Conservation (phyloP, 2,113 vertebrate species). For the Carassius gibelio region DNA sequence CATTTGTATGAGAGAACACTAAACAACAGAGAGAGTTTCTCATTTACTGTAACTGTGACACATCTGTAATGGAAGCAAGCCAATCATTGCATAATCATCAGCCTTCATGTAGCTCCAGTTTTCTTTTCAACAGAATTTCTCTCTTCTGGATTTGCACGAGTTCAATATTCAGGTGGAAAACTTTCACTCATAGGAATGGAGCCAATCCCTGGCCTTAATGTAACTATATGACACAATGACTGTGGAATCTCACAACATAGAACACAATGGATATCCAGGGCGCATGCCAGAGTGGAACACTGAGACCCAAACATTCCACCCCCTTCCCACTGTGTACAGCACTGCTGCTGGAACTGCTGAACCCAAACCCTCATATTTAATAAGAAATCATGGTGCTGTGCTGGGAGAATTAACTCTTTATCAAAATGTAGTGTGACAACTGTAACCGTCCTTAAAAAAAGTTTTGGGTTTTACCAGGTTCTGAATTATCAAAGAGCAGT, state of each 20-base stretch:
- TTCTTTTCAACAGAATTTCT: conserved; percentile 11
- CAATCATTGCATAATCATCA: background rate
- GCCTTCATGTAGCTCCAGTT: conserved; percentile 1
- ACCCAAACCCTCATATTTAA: background rate
- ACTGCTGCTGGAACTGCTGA: background rate
- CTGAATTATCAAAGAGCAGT: background rate
- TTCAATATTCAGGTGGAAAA: conserved; percentile 30
- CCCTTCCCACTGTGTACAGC: conserved; percentile 12
- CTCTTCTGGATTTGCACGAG: conserved; percentile 4
- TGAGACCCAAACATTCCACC: conserved; percentile 20
- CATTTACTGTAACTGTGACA: conserved; percentile 28
- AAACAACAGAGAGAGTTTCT: background rate
- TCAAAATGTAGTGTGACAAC: background rate
- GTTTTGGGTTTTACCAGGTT: background rate
- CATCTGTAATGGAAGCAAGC: conserved; percentile 12
- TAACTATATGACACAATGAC: conserved; percentile 42
- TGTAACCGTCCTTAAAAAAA: background rate
- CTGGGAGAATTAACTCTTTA: background rate
- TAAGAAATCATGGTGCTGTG: background rate
- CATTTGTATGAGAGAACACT: background rate
- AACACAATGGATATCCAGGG: conserved; percentile 30
- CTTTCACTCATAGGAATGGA: conserved; percentile 21
- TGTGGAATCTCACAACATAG: conserved; percentile 40
- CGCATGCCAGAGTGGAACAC: conserved; percentile 21
- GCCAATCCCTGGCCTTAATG: conserved; percentile 41